A percentile compares a stretch with the other conserved stretches of the same genome.
phyloP scores from a whole-genome alignment of 2,113 vertebrate genomes.

The Zosterops japonicus region DNA sequence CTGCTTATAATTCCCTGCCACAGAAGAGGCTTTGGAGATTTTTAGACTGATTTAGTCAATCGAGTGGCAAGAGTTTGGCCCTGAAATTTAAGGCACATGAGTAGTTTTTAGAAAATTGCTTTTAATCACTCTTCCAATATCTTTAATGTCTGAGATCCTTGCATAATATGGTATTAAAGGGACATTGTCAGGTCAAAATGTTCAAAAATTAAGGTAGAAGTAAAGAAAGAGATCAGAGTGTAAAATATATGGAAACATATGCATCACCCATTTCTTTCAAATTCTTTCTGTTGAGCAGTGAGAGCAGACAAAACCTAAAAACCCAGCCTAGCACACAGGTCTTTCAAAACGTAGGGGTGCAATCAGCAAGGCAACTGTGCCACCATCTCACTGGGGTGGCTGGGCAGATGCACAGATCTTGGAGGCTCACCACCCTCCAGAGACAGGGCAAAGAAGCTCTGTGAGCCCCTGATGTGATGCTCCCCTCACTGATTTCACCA shows the following conservation, averaged over 20 bases:
- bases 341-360: background rate
- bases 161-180: constrained; percentile 44
- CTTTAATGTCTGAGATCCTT: constrained; percentile 45
- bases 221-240: background rate
- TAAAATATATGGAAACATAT: background rate
- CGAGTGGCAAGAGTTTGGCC: constrained; percentile 11
- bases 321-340: background rate
- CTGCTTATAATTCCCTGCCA: constrained; percentile 5
- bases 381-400: rapidly evolving
- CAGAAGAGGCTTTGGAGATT: constrained; percentile 61
- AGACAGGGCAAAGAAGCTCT: rapidly evolving
- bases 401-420: rapidly evolving
- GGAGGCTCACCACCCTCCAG: background rate
- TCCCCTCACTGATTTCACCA: background rate
- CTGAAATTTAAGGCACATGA: constrained; percentile 60
- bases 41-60: constrained; percentile 51
- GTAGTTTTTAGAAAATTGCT: constrained; percentile 53
- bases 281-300: background rate
- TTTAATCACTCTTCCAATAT: constrained; percentile 44
- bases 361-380: rapidly evolving
- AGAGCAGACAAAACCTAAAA: background rate
- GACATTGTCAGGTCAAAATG: constrained; percentile 18
- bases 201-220: background rate
- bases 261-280: background rate
- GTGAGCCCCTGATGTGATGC: rapidly evolving